phyloP scores from a whole-genome alignment of 2,797 vertebrate genomes.

The Hemibagrus guttatus region DNA sequence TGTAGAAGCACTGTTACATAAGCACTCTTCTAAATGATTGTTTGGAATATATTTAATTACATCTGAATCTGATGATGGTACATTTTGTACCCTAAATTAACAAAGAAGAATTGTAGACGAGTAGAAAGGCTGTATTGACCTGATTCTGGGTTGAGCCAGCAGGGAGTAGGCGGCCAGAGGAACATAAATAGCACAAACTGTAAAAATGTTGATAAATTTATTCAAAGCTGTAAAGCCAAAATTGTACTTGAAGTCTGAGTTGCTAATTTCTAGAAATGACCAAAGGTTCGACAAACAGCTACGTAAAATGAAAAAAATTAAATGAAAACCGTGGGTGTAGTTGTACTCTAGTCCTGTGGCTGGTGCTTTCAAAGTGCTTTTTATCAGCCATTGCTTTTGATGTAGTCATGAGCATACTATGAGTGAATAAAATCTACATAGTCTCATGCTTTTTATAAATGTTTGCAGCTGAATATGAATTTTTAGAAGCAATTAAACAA shows the following conservation, averaged over 20 bases:
- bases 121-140: background rate
- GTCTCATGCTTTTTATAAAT: background rate
- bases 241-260: background rate
- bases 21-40: background rate
- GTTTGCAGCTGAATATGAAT: background rate
- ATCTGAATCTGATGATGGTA: background rate
- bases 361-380: background rate
- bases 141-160: background rate
- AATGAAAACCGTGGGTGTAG: background rate
- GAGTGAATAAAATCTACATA: background rate
- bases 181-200: conserved; percentile 6
- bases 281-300: background rate
- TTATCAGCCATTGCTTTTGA: too few relatives aligned
- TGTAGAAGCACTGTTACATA: background rate
- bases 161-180: background rate
- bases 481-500: background rate
- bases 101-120: background rate
- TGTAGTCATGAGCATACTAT: background rate
- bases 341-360: background rate
- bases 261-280: background rate
- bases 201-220: background rate
- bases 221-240: background rate
- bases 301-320: background rate
- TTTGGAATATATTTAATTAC: background rate
- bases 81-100: background rate